Percentiles rank a stretch among this genome's conserved stretches.
phyloP scores from a whole-genome alignment of 2,888 invertebrate genomes.

The Ochropleura plecta region DNA sequence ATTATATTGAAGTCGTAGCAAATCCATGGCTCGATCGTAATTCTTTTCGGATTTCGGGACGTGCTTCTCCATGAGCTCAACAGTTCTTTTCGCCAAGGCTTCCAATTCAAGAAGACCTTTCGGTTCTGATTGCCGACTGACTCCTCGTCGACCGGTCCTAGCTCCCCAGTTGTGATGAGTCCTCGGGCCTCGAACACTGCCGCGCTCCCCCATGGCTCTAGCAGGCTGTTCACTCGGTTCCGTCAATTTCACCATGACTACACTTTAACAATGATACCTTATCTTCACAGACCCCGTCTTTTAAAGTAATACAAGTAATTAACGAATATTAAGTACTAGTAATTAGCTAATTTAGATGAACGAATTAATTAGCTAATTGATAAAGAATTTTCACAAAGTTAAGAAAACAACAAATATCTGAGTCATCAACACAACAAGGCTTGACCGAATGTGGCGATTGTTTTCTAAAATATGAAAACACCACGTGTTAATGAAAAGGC shows the following conservation, averaged over 20 bases:
- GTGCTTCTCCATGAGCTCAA: conserved; percentile 74
- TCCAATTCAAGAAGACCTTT: conserved; percentile 72
- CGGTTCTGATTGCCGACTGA: conserved; percentile 64
- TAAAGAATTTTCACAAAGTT: conserved; percentile 5
- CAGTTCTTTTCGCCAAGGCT: conserved; percentile 67
- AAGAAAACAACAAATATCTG: conserved; percentile 29
- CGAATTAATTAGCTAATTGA: conserved; percentile 37
- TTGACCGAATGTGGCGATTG: conserved; percentile 32
- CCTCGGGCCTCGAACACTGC: conserved; percentile 56
- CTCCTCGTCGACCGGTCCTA: conserved; percentile 65
- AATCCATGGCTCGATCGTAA: conserved; percentile 72
- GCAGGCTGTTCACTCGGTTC: conserved; percentile 61
- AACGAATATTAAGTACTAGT: conserved; percentile 16
- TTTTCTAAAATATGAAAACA: conserved; percentile 56
- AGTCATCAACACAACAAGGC: conserved; percentile 11
- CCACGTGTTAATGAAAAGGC: conserved; percentile 45
- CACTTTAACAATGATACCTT: conserved; percentile 26
- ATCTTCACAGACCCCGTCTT: conserved; percentile 16
- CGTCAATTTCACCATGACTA: conserved; percentile 75
- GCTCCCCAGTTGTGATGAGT: conserved; percentile 72
- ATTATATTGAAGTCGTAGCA: conserved; percentile 77
- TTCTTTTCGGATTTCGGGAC: conserved; percentile 64
- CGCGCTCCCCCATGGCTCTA: conserved; percentile 54
- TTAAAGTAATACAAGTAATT: conserved; percentile 34
- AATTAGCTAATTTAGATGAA: conserved; percentile 41